These are phyloP conservation scores for Sylvicola cinctus DNA, from an alignment of 2,888 invertebrate species.

Conservation along the genomic window DNA sequence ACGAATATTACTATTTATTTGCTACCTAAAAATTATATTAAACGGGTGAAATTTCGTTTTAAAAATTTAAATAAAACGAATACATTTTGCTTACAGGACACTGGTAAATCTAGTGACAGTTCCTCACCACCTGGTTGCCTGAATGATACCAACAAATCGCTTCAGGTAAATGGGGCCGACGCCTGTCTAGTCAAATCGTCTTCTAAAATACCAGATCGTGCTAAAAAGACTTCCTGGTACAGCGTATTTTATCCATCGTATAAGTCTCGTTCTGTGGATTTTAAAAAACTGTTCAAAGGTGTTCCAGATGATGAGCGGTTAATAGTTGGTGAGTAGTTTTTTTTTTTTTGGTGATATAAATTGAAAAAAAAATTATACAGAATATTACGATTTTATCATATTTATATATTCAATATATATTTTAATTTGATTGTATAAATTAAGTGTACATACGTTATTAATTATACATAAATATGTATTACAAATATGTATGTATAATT, in stretches of 20 bases:
- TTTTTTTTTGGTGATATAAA: background rate
- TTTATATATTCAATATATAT: background rate
- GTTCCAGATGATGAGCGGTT: conserved; percentile 79
- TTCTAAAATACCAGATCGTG: conserved; percentile 29
- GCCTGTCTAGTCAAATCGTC: too few relatives aligned
- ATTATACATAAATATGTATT: too few relatives aligned
- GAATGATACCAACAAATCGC: conserved; percentile 6
- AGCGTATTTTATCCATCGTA: conserved; percentile 77
- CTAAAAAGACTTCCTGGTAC: conserved; percentile 71
- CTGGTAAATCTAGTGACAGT: conserved; percentile 12
- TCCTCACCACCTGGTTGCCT: conserved; percentile 4
- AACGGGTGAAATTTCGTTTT: too few relatives aligned
- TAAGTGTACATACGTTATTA: too few relatives aligned
- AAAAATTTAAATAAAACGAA: too few relatives aligned
- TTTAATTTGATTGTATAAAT: too few relatives aligned
- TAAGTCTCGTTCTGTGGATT: conserved; percentile 82
- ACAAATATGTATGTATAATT: too few relatives aligned
- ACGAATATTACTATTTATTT: background rate
- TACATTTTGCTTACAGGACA: conserved; percentile 6
- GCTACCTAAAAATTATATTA: background rate
- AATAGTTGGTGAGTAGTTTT: conserved; percentile 57
- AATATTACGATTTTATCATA: background rate
- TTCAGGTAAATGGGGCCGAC: too few relatives aligned
- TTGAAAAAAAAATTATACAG: background rate
- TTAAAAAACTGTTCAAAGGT: conserved; percentile 78